Evolutionary conservation across 2,888 invertebrate species (phyloP), one percentile per base, ranked within the genome.

Genomic region (Selenia dentaria): DNA sequence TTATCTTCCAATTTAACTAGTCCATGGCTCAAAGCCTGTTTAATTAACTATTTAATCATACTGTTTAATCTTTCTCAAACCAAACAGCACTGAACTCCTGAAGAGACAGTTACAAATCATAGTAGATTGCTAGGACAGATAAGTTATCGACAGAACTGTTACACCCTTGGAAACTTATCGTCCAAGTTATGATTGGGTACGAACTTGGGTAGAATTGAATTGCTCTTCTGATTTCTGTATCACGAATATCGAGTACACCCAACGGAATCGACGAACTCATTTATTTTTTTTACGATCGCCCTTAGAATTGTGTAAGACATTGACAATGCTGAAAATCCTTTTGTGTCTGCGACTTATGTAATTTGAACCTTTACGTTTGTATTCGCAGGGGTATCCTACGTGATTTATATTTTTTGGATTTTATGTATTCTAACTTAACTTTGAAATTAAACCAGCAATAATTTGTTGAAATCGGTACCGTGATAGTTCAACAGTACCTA

Each of bases 161-260:
- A 38, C 42, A 34, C 33, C 34, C 31, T 22, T 24, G 16, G 41
- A 28, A 48, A 54, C 29, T 54, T 40, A 43, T 51, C 49, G 32
- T 9, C 35, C 34, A 54, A 54, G 48, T 56, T 59, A 56, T 59
- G 58, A 59, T 59, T 56, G 56, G 58, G 50, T 56, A 47, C 40
- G 50, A 54, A 52, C 51, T 51, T 31, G 34, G 40, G 11, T 32
- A 29, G 58, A 52, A 59, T 59, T 59, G 56, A 56, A 59, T 56
- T 37, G 50, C 48, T 40, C 39, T 51, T 34, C 41, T 52, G 57
- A 54, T 57, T 54, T 51, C 37, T 46, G 40, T 48, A 41, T 36
- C 47, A 32, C 4, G 47, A 42, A 48, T 45, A 57, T 48, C 50
- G 38, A 57, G 45, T 38, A 43, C 44, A 24, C 57, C 54, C 57